These are phyloP conservation scores for Himalopsyche anomala DNA, from an alignment of 2,888 invertebrate species.

Conservation along the genomic window DNA sequence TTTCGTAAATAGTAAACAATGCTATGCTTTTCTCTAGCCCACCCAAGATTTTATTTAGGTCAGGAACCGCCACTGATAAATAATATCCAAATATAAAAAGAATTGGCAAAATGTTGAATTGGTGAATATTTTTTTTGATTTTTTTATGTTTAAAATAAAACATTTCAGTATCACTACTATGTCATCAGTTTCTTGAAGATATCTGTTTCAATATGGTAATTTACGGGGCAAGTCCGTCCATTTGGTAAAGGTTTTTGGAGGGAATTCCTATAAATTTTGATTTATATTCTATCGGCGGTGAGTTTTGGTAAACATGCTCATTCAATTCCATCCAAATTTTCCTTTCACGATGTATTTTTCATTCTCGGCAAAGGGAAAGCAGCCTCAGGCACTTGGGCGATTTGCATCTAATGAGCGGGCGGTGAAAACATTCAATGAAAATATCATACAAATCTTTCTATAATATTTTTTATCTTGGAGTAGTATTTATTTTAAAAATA, in stretches of 20 bases:
- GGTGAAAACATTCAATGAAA: neutral
- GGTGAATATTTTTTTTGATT: too few species aligned
- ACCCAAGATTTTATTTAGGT: too few species aligned
- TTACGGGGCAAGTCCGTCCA: neutral
- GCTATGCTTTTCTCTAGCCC: too few species aligned
- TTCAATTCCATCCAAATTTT: slow-evolving; percentile 50
- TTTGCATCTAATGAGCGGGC: neutral
- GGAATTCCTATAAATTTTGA: slow-evolving; percentile 50
- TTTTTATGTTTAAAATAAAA: too few species aligned
- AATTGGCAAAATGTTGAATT: too few species aligned
- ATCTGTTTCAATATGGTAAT: slow-evolving; percentile 29
- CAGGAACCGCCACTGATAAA: too few species aligned
- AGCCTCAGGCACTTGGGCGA: neutral
- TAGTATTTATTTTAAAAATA: too few species aligned
- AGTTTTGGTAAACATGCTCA: slow-evolving; percentile 53
- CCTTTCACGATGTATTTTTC: slow-evolving; percentile 44
- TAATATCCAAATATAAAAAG: too few species aligned
- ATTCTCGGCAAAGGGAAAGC: neutral
- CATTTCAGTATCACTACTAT: neutral
- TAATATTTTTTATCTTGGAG: too few species aligned
- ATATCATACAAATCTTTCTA: too few species aligned
- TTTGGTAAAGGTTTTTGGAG: slow-evolving; percentile 6
- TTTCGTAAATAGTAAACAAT: too few species aligned
- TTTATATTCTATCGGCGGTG: slow-evolving; percentile 51
- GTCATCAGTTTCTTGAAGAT: neutral